Evolutionary conservation across 2,797 vertebrate genomes (phyloP).

Genomic region (Emydoidea blandingii): DNA sequence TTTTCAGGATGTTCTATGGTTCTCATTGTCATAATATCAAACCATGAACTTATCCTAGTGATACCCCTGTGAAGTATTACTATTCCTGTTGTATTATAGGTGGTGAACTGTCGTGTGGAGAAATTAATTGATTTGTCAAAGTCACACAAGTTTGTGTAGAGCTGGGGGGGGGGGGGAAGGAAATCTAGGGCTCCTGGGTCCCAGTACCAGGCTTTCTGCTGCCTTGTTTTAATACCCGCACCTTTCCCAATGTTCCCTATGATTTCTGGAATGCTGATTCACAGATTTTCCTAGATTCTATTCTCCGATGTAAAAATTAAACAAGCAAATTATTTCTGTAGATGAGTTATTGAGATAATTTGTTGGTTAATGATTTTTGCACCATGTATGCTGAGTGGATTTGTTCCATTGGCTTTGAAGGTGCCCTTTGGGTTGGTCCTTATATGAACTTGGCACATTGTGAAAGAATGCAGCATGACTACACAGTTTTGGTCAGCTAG

Average conservation of each 20-base stretch:
- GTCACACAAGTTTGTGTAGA: background rate
- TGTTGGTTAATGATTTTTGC: background rate
- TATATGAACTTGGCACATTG: slow-evolving; percentile 45
- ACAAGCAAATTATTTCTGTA: slow-evolving; percentile 16
- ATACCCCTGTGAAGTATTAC: background rate
- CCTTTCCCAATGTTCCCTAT: background rate
- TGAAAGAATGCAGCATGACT: slow-evolving; percentile 34
- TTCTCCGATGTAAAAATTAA: background rate
- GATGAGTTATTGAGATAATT: background rate
- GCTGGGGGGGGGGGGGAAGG: background rate
- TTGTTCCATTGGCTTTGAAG: slow-evolving; percentile 27
- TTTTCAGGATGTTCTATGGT: background rate
- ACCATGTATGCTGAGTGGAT: background rate
- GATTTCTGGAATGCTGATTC: slow-evolving; percentile 5
- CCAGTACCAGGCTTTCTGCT: rapidly evolving
- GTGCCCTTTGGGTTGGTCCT: slow-evolving; percentile 42
- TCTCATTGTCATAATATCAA: background rate
- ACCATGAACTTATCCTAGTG: background rate
- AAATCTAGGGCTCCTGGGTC: background rate
- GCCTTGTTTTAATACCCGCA: background rate
- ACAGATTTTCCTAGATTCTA: background rate
- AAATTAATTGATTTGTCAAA: slow-evolving; percentile 11
- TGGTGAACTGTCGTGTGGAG: background rate
- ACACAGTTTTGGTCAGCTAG: slow-evolving; percentile 55
- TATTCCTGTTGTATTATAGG: background rate